Percentiles rank a stretch among this genome's conserved stretches.
These are phyloP conservation scores for Drosophila subquinaria DNA, from an alignment of 2,888 invertebrate genomes.

Conservation along the genomic window DNA sequence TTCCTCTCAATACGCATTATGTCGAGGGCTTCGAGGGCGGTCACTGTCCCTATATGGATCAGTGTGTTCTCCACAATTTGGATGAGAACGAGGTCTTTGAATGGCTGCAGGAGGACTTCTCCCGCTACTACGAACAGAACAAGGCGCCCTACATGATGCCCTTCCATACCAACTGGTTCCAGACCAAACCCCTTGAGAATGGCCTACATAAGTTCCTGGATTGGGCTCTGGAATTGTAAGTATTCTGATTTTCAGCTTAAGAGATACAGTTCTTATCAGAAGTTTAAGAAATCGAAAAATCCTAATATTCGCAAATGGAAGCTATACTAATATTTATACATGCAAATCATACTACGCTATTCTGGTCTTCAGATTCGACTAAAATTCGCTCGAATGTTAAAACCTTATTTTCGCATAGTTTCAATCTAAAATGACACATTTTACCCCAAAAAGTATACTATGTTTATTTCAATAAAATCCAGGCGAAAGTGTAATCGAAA, in stretches of 20 bases:
- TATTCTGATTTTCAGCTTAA: conserved; percentile 49
- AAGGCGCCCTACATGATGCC: conserved; percentile 97
- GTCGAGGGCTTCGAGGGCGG: conserved; percentile 95
- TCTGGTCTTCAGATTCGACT: neutral
- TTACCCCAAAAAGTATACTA: neutral
- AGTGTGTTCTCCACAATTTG: conserved; percentile 95
- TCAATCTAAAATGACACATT: neutral
- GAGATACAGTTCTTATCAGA: too few species aligned
- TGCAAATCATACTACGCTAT: too few species aligned
- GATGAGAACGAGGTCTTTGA: conserved; percentile 92
- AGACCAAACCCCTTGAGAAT: conserved; percentile 92
- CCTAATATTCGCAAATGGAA: too few species aligned
- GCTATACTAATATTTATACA: too few species aligned
- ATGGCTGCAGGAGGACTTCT: conserved; percentile 96
- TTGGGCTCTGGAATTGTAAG: conserved; percentile 91
- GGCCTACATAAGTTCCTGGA: conserved; percentile 94
- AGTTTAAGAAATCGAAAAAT: too few species aligned
- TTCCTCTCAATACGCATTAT: conserved; percentile 95
- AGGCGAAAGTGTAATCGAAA: neutral
- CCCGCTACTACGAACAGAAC: conserved; percentile 93
- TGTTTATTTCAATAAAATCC: neutral
- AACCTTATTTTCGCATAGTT: neutral
- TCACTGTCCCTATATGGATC: conserved; percentile 96
- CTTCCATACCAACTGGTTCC: conserved; percentile 99
- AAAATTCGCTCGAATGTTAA: neutral